These are phyloP conservation scores for Paragorgia papillata DNA, from an alignment of 92 coral and sea anemone species.

Conservation along the genomic window DNA sequence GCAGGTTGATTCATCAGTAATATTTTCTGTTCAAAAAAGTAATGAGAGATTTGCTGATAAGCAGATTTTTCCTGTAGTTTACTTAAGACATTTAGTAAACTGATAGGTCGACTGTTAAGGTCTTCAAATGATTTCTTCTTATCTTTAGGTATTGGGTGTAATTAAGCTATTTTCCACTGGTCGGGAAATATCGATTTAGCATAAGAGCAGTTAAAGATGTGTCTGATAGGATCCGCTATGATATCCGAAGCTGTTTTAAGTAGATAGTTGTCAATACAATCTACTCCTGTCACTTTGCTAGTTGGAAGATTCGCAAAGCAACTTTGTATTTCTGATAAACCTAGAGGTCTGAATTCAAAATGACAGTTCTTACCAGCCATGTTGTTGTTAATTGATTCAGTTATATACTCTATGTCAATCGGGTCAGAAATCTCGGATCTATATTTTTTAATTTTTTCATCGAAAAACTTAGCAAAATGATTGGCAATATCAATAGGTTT, in stretches of 20 bases:
- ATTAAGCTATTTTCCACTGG: too few relatives aligned
- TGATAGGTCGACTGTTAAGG: too few relatives aligned
- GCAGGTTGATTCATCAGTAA: too few relatives aligned
- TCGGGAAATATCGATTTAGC: too few relatives aligned
- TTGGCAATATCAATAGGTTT: neutral
- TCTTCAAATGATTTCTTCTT: too few relatives aligned
- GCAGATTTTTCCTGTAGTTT: too few relatives aligned
- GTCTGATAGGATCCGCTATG: too few relatives aligned
- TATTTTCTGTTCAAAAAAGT: too few relatives aligned
- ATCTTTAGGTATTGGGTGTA: too few relatives aligned
- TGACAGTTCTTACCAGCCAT: slow-evolving; percentile 24
- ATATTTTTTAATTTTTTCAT: neutral
- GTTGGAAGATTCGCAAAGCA: neutral
- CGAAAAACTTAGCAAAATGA: neutral
- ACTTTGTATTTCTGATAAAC: neutral
- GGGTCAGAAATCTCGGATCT: neutral
- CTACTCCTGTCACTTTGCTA: slow-evolving; percentile 1
- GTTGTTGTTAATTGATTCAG: neutral
- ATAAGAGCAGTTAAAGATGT: too few relatives aligned
- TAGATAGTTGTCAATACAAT: neutral
- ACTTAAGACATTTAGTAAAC: too few relatives aligned
- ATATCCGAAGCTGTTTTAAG: neutral
- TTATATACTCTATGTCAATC: neutral
- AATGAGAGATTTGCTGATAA: too few relatives aligned
- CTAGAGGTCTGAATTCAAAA: neutral